A percentile compares a stretch with the other conserved stretches of the same genome.
Conservation (phyloP, 2,797 vertebrate genomes). For the Chloroceryle inda region DNA sequence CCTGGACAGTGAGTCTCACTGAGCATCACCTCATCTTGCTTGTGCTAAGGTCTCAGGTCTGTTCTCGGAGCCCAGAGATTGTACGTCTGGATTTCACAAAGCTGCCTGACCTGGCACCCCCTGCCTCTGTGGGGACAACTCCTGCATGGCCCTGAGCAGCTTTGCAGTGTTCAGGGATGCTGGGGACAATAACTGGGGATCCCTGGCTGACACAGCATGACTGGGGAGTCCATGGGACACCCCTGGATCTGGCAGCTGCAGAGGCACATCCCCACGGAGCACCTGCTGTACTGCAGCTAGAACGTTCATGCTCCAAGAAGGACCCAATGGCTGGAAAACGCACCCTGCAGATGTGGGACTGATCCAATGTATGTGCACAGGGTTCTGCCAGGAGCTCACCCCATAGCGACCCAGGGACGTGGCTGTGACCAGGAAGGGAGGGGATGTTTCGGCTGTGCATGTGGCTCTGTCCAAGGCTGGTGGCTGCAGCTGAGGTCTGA, state of each 20-base stretch:
- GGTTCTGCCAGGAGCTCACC: background rate
- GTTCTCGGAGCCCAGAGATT: background rate
- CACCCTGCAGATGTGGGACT: background rate
- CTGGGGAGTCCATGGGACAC: too few species aligned
- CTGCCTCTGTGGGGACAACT: fast-evolving
- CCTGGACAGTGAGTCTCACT: fast-evolving
- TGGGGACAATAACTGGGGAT: background rate
- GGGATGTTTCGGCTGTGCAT: fast-evolving
- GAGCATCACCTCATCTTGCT: fast-evolving
- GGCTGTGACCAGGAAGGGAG: background rate
- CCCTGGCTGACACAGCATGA: fast-evolving
- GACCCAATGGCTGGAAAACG: background rate
- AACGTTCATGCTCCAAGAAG: background rate
- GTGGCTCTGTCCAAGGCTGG: background rate
- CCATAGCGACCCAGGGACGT: fast-evolving
- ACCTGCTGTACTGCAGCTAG: background rate
- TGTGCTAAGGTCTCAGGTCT: background rate
- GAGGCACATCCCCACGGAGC: background rate
- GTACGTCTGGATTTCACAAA: background rate
- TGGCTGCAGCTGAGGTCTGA: background rate
- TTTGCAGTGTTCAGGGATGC: fast-evolving
- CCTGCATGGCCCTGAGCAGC: background rate
- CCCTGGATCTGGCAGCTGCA: background rate
- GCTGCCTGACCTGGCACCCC: background rate
- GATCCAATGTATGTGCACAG: background rate